phyloP scores from a whole-genome alignment of 2,888 invertebrate genomes.

The Limnephilus marmoratus region DNA sequence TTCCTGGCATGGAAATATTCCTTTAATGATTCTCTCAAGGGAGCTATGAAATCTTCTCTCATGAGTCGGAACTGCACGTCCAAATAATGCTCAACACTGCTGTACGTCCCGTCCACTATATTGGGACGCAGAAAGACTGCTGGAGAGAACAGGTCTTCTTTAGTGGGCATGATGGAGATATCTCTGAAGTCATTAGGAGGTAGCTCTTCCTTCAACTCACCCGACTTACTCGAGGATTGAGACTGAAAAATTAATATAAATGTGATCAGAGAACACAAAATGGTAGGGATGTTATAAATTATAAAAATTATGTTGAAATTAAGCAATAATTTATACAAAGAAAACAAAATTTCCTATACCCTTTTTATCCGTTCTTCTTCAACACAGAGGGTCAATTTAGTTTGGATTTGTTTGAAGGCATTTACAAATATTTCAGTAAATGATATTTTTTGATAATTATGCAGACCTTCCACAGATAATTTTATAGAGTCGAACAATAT shows the following conservation, averaged over 20 bases:
- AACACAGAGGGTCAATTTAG: constrained; percentile 38
- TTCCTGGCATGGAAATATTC: constrained; percentile 70
- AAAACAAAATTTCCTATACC: neutral
- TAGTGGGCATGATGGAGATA: constrained; percentile 55
- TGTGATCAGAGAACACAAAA: neutral
- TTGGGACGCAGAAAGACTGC: constrained; percentile 76
- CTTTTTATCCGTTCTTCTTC: constrained; percentile 36
- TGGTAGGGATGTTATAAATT: neutral
- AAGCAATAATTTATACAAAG: neutral
- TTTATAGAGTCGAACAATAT: constrained; percentile 39
- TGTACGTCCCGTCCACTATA: constrained; percentile 80
- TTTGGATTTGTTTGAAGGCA: constrained; percentile 23
- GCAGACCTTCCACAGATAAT: constrained; percentile 7
- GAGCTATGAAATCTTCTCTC: constrained; percentile 87
- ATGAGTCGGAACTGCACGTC: constrained; percentile 88
- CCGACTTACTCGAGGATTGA: neutral
- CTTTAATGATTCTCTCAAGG: constrained; percentile 82
- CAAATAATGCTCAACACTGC: constrained; percentile 83
- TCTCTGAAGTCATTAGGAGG: constrained; percentile 59
- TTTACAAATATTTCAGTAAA: constrained; percentile 22
- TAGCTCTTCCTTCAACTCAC: neutral
- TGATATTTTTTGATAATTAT: neutral
- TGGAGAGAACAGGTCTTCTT: constrained; percentile 66
- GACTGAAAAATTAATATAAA: neutral
- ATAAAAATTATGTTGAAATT: neutral